A percentile compares a stretch with the other conserved stretches of the same genome.
These are phyloP conservation scores for Drosophila multiciliata DNA, from an alignment of 2,888 invertebrate genomes.

Conservation along the genomic window DNA sequence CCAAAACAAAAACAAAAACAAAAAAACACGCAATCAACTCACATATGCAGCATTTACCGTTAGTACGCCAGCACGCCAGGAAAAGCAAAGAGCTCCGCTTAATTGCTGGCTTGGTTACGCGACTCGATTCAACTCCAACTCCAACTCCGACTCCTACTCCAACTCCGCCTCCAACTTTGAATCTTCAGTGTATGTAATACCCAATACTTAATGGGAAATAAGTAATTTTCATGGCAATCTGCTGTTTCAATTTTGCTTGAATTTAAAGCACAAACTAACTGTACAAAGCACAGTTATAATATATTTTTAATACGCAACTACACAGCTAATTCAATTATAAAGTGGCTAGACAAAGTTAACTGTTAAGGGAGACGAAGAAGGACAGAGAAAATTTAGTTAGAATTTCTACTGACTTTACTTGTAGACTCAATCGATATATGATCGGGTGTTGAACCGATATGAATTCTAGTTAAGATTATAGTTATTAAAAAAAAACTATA, in stretches of 20 bases:
- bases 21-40: conserved; percentile 51
- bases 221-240: conserved; percentile 35
- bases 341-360: background rate
- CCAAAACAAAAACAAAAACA: conserved; percentile 4
- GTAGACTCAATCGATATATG: background rate
- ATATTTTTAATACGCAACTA: conserved; percentile 10
- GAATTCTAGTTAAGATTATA: background rate
- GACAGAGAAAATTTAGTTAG: background rate
- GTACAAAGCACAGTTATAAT: background rate
- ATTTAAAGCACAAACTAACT: background rate
- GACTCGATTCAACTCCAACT: conserved; percentile 3
- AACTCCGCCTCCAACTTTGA: background rate
- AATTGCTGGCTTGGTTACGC: conserved; percentile 47
- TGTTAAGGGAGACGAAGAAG: background rate
- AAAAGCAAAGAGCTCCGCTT: conserved; percentile 28
- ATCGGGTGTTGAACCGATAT: background rate
- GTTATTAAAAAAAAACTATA: background rate
- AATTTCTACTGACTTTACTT: background rate
- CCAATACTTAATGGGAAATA: conserved; percentile 33
- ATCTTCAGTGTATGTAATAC: background rate
- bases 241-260: background rate
- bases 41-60: conserved; percentile 79
- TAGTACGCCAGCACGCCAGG: conserved; percentile 36
- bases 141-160: background rate
- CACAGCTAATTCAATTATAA: background rate